Percentiles rank a stretch among this genome's conserved stretches.
These are phyloP conservation scores for Neostethus bicornis DNA, from an alignment of 2,797 vertebrate species.

Conservation along the genomic window DNA sequence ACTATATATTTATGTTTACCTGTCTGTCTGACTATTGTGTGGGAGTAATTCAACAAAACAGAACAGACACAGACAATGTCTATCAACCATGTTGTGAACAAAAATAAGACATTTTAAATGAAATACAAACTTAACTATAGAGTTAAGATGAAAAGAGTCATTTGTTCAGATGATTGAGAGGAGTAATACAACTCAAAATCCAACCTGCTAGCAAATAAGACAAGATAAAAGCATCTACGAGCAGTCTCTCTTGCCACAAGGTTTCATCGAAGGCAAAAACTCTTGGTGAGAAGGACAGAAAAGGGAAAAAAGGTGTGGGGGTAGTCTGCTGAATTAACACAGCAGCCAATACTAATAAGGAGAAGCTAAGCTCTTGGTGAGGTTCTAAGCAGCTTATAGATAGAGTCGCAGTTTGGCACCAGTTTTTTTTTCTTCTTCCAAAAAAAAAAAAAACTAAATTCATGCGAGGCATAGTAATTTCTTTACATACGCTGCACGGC, in stretches of 20 bases:
- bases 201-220: slow-evolving; percentile 3
- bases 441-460: slow-evolving; percentile 61
- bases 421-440: slow-evolving; percentile 30
- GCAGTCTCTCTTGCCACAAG: slow-evolving; percentile 41
- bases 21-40: too few species aligned
- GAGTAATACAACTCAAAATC: slow-evolving; percentile 33
- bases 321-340: slow-evolving; percentile 50
- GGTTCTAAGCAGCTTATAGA: slow-evolving; percentile 71
- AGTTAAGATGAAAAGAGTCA: too few species aligned
- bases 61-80: too few species aligned
- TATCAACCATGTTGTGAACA: too few species aligned
- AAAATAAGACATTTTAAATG: too few species aligned
- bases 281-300: slow-evolving; percentile 35
- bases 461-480: slow-evolving; percentile 58
- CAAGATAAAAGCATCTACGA: slow-evolving; percentile 23
- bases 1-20: too few species aligned
- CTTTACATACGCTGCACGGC: slow-evolving; percentile 53
- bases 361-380: slow-evolving; percentile 65
- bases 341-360: slow-evolving; percentile 67
- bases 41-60: too few species aligned
- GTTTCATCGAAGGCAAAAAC: slow-evolving; percentile 55
- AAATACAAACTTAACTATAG: too few species aligned
- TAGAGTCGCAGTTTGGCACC: slow-evolving; percentile 64
- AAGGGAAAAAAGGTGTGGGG: slow-evolving; percentile 19
- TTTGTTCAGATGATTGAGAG: too few species aligned